Evolutionary conservation across 2,797 vertebrate genomes (phyloP).

Genomic region (Microchirus variegatus): DNA sequence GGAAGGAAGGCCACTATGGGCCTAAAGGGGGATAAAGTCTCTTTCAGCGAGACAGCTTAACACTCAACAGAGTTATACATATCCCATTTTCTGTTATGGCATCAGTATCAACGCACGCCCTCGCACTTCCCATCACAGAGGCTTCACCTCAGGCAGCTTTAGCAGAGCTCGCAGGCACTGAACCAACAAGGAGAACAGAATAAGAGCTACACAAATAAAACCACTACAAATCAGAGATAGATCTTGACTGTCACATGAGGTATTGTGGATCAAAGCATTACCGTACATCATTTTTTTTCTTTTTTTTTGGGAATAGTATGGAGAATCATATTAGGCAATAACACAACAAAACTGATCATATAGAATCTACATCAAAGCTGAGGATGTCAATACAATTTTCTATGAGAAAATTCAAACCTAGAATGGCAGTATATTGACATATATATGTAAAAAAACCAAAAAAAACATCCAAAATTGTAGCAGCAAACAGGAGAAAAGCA

Average conservation of each 20-base stretch:
- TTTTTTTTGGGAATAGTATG: constrained; percentile 93
- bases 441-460: constrained; percentile 83
- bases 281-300: constrained; percentile 75
- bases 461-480: constrained; percentile 89
- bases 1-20: constrained; percentile 64
- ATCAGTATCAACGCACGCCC: constrained; percentile 77
- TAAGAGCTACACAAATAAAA: constrained; percentile 65
- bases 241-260: constrained; percentile 93
- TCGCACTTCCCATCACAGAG: constrained; percentile 76
- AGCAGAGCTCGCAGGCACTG: constrained; percentile 81
- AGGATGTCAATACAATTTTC: constrained; percentile 94
- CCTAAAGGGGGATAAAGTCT: constrained; percentile 79
- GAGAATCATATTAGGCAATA: constrained; percentile 89
- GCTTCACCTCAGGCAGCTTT: constrained; percentile 71
- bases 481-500: constrained; percentile 95
- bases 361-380: constrained; percentile 83
- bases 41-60: constrained; percentile 83
- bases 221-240: constrained; percentile 76
- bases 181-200: constrained; percentile 75
- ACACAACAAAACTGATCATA: constrained; percentile 85
- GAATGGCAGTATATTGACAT: constrained; percentile 95
- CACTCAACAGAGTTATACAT: constrained; percentile 83
- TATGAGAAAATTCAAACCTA: constrained; percentile 95
- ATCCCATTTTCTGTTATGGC: constrained; percentile 79
- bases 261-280: constrained; percentile 92